A percentile compares a stretch with the other conserved stretches of the same genome.
Evolutionary conservation across 2,888 invertebrate genomes (phyloP).

Genomic region (Drosophila prolongata): DNA sequence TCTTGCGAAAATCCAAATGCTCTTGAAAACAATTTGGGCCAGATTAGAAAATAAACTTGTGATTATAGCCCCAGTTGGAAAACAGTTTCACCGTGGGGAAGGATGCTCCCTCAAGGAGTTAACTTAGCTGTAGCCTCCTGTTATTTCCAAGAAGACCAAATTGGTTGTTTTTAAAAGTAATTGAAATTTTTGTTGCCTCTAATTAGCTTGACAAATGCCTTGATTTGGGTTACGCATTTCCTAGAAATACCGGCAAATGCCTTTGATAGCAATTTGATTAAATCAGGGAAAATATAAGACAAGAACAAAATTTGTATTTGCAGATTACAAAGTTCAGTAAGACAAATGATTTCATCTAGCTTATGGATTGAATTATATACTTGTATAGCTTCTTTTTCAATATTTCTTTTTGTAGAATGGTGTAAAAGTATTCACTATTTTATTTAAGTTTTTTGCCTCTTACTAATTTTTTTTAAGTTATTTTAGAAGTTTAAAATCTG

Average conservation of each 20-base stretch:
- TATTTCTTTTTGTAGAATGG: too few species aligned
- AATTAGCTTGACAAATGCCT: constrained; percentile 49
- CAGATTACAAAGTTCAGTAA: too few species aligned
- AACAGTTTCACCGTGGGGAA: constrained; percentile 7
- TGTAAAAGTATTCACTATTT: too few species aligned
- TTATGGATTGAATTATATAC: too few species aligned
- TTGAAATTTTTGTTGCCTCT: constrained; percentile 17
- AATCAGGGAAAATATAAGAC: not conserved
- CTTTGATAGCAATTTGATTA: constrained; percentile 2
- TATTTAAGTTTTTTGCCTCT: too few species aligned
- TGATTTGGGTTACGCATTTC: constrained; percentile 55
- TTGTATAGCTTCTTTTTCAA: too few species aligned
- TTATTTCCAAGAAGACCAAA: constrained; percentile 7
- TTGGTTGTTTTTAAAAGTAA: constrained; percentile 7
- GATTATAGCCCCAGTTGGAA: constrained; percentile 14
- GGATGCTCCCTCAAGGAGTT: not conserved
- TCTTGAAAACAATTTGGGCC: constrained; percentile 22
- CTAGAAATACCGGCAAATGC: not conserved
- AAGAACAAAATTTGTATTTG: not conserved
- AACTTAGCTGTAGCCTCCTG: not conserved
- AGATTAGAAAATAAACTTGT: constrained; percentile 31
- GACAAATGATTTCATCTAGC: too few species aligned
- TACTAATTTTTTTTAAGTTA: too few species aligned
- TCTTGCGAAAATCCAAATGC: constrained; percentile 24
- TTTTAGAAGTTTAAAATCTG: too few species aligned